Percentiles rank a stretch among this genome's conserved stretches.
Conservation (phyloP, 2,888 invertebrate species). For the Dichetophora obliterata region DNA sequence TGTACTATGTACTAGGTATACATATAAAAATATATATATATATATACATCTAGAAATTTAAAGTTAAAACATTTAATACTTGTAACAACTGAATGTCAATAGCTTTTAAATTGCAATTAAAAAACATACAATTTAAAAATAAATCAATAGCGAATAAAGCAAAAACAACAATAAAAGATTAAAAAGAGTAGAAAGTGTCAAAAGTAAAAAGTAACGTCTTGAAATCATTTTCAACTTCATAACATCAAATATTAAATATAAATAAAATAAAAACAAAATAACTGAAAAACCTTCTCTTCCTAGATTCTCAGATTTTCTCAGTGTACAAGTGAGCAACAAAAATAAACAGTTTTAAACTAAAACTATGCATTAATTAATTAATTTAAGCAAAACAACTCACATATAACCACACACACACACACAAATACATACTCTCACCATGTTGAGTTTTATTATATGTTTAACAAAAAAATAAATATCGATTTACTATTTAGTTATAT, state of each 20-base stretch:
- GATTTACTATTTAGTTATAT: not conserved
- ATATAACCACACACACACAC: not conserved
- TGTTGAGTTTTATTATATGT: not conserved
- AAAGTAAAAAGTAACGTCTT: slow-evolving; percentile 20
- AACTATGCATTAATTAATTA: slow-evolving; percentile 2
- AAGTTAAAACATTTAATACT: not conserved
- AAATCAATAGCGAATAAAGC: not conserved
- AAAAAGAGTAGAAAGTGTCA: not conserved
- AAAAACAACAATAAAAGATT: slow-evolving; percentile 1
- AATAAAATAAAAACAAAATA: slow-evolving; percentile 40
- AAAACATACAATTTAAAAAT: not conserved
- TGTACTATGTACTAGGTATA: not conserved
- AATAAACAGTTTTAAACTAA: slow-evolving; percentile 9
- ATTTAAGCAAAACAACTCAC: slow-evolving; percentile 11
- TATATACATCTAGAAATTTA: slow-evolving; percentile 19
- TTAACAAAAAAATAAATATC: too few species aligned
- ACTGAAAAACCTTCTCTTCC: slow-evolving; percentile 61
- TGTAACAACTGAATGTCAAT: not conserved
- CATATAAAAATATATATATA: not conserved
- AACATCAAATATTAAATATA: slow-evolving; percentile 4
- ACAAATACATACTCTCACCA: not conserved
- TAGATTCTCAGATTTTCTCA: slow-evolving; percentile 69
- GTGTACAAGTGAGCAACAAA: slow-evolving; percentile 57
- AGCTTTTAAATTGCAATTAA: not conserved
- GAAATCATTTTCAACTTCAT: not conserved